Percentiles rank a stretch among this genome's conserved stretches.
These are phyloP conservation scores for Pollenia griseotomentosa DNA, from an alignment of 2,888 invertebrate genomes.

Conservation along the genomic window DNA sequence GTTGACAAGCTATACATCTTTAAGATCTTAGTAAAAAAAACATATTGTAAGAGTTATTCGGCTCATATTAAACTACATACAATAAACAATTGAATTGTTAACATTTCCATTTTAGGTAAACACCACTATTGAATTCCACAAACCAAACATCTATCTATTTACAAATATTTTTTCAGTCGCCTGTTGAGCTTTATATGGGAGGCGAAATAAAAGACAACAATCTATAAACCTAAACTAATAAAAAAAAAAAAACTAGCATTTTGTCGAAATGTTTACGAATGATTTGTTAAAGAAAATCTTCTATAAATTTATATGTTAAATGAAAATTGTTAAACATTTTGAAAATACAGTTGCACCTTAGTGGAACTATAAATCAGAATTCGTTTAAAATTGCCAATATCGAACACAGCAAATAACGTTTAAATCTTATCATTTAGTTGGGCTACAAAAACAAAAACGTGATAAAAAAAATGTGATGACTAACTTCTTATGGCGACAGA, in stretches of 20 bases:
- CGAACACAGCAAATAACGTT: neutral
- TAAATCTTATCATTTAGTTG: slow-evolving; percentile 7
- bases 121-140: slow-evolving; percentile 4
- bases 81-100: slow-evolving; percentile 14
- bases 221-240: slow-evolving; percentile 16
- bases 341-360: slow-evolving; percentile 15
- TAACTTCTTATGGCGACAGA: neutral
- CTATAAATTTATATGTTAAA: slow-evolving; percentile 58
- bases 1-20: no score
- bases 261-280: slow-evolving; percentile 25
- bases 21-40: neutral
- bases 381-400: neutral
- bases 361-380: slow-evolving; percentile 13
- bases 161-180: slow-evolving; percentile 1
- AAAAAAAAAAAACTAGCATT: neutral
- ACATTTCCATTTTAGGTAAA: slow-evolving; percentile 66
- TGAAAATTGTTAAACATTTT: slow-evolving; percentile 60
- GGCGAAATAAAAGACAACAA: neutral
- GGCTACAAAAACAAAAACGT: neutral
- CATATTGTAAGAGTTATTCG: neutral
- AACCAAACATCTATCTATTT: neutral
- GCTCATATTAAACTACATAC: neutral
- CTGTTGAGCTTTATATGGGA: slow-evolving; percentile 53
- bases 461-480: slow-evolving; percentile 3
- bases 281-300: slow-evolving; percentile 30